Base-by-base conservation (phyloP, 2,888 invertebrate species). In the Micropterix aruncella region DNA sequence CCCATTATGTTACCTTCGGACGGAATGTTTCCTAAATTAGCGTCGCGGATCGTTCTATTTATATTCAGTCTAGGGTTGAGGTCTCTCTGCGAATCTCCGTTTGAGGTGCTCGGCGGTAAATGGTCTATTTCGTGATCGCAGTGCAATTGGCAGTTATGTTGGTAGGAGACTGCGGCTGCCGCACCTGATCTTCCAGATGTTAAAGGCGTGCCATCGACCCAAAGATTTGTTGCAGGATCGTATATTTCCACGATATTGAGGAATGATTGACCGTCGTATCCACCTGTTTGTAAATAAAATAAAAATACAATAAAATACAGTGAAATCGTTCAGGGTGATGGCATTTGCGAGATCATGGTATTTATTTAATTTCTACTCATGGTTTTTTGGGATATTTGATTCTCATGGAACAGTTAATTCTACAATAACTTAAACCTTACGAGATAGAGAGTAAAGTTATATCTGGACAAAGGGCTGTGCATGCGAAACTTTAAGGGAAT, bases 161-260 rank as follows among this genome's bases (percentile, higher is more conserved):
- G 79, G 63, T 85, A 86, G 56, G 89, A 90, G 12, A 92, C 89
- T 2, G 92, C 91, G 40, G 90, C 86, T 1, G 92, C 91, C 63
- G 93, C 93, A 0, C 94, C 93, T 7, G 92, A 93, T 42, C 93
- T 77, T 7, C 87, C 89, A 3, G 89, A 86, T 16, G 84, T 80
- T 57, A 94, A 77, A 3, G 83, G 75, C 3, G 82, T 75, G 37
- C 89, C 87, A 50, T 77, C 73, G 48, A 73, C 71, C 94, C 94
- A 94, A 15, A 66, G 60, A 63, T 92, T 78, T 38, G 70, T 73
- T 2, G 70, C 66, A 3, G 90, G 88, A 60, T 92, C 86, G 63
- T 89, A 94, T 46, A 90, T 83, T 65, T 94, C 93, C 16, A 93
- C 91, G 42, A 84, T 83, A 48, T 81, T 77, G 38, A 93, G 68